Base-by-base conservation (phyloP, 1,140 invertebrate species). In the Leptinotarsa lineolata region DNA sequence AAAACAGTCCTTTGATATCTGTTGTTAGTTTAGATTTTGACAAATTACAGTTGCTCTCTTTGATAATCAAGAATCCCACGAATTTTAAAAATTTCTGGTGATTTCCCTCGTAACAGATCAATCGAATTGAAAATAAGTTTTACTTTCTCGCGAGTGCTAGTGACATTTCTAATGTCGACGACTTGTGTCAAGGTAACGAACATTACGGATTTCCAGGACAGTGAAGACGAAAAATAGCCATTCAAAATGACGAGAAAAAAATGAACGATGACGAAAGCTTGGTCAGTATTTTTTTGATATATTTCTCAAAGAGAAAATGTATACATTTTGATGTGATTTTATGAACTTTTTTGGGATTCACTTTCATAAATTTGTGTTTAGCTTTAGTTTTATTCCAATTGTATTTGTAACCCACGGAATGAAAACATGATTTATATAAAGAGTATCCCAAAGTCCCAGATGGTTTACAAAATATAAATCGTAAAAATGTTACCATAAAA, bases 201-300 rank as follows among this genome's bases (percentile, higher is more conserved):
- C 61, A 12, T 63, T 30, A 24, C 2, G 61, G 24, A 16, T 22
- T 63, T 21, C 61, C 13, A 68, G 44, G 45, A 63, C 76, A 68
- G 22, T n/a, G 48, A 68, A 59, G 67, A 73, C 60, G 71, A 59
- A 54, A 39, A 68, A 65, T 73, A 61, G 59, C 72, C 54, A 75
- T 69, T 68, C 78, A 83, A 78, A 81, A 83, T 83, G 82, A 68
- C 79, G 74, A 83, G 82, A 81, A 84, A 85, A 85, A 85, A 83
- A 86, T 86, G 85, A 86, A 85, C 78, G 85, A 86, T 85, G 85
- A 84, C 72, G 85, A 86, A 81, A 85, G 85, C 80, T 85, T 86
- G 84, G 85, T 86, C 84, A 83, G 82, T 84, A 83, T 80, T 76
- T 39, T 66, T 60, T 24, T 24, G 12, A 63, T 24, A 18, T 22